Conservation (phyloP, 2,113 vertebrate species). For the Solea solea region DNA sequence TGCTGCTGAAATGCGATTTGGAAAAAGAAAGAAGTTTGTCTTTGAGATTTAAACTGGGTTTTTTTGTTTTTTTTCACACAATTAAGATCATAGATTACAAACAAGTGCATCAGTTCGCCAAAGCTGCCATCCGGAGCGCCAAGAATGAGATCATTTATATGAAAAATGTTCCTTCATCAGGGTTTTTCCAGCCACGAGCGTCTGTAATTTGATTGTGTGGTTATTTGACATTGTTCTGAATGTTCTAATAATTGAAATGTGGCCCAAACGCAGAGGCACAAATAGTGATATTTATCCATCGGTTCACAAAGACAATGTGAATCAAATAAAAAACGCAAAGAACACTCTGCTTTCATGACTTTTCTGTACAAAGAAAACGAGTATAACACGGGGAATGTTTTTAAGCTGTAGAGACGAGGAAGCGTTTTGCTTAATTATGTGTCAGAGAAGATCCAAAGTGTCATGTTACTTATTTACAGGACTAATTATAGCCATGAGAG, state of each 20-base stretch:
- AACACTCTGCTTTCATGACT: too few relatives aligned
- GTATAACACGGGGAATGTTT: too few relatives aligned
- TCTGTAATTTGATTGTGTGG: conserved; percentile 15
- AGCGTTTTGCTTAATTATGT: too few relatives aligned
- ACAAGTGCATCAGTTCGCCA: conserved; percentile 68
- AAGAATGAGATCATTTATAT: conserved; percentile 53
- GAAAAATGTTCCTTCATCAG: conserved; percentile 35
- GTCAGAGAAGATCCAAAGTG: too few relatives aligned
- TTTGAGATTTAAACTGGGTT: conserved; percentile 40
- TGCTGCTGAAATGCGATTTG: conserved; percentile 14
- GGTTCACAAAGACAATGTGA: neutral
- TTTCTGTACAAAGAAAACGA: neutral
- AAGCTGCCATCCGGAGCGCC: conserved; percentile 48
- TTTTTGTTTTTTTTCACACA: conserved; percentile 5
- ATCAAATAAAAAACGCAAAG: too few relatives aligned
- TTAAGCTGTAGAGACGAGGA: too few relatives aligned
- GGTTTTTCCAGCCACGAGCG: conserved; percentile 11
- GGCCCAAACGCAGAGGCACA: neutral
- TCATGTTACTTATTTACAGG: too few relatives aligned
- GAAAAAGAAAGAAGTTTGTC: neutral
- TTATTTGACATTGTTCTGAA: conserved; percentile 3
- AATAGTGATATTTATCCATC: too few relatives aligned
- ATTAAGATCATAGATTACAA: conserved; percentile 47
- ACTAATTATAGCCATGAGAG: too few relatives aligned
- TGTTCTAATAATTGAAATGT: conserved; percentile 7